phyloP scores from a whole-genome alignment of 2,888 invertebrate species.

The Calameuta filiformis region DNA sequence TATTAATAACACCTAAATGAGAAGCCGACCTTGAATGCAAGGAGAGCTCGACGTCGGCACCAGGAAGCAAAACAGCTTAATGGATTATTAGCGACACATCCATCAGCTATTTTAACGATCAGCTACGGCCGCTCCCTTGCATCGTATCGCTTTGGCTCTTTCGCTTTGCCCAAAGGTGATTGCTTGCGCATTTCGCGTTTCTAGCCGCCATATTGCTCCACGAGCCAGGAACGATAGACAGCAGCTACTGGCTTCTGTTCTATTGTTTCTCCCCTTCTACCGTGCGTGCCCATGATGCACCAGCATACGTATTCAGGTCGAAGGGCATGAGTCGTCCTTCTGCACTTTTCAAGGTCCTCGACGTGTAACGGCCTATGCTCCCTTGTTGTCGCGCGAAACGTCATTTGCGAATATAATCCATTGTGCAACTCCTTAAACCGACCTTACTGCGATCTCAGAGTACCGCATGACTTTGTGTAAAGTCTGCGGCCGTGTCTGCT shows the following conservation, averaged over 20 bases:
- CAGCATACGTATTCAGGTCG: not conserved
- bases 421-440: slow-evolving; percentile 8
- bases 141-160: not conserved
- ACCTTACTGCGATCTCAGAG: slow-evolving; percentile 28
- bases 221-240: not conserved
- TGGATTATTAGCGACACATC: slow-evolving; percentile 12
- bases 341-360: not conserved
- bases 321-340: not conserved
- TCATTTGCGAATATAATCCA: not conserved
- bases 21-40: slow-evolving; percentile 36
- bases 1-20: slow-evolving; percentile 47
- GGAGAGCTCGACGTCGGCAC: slow-evolving; percentile 20
- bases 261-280: not conserved
- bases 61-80: slow-evolving; percentile 25
- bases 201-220: not conserved
- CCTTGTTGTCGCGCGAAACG: not conserved
- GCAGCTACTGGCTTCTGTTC: not conserved
- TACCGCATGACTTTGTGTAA: slow-evolving; percentile 23
- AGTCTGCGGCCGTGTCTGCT: not conserved
- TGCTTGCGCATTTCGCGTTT: not conserved
- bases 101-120: not conserved
- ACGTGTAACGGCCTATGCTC: not conserved
- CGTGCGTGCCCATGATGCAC: not conserved
- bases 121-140: not conserved
- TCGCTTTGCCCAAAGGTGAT: not conserved